These are phyloP conservation scores for Megastigmus dorsalis DNA, from an alignment of 2,888 invertebrate species.

Conservation along the genomic window DNA sequence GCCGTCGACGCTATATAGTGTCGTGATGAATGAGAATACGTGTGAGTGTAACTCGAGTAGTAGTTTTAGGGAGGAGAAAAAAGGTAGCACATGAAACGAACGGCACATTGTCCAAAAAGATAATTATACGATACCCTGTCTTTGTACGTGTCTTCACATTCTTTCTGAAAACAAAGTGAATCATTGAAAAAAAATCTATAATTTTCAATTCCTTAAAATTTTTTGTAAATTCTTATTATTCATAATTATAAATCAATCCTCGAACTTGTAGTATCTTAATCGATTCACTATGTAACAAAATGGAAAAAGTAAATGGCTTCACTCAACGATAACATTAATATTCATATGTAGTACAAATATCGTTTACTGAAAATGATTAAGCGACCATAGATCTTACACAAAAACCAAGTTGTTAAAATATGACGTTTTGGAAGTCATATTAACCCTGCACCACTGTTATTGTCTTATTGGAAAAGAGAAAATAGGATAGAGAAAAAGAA, in stretches of 20 bases:
- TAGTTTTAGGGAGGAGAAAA: conserved; percentile 62
- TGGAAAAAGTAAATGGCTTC: conserved; percentile 45
- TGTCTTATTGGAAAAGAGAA: conserved; percentile 49
- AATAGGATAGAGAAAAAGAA: conserved; percentile 54
- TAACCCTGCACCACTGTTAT: conserved; percentile 55
- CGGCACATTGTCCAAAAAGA: conserved; percentile 74
- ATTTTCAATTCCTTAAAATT: conserved; percentile 32
- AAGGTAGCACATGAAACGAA: conserved; percentile 74
- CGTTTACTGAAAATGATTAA: conserved; percentile 51
- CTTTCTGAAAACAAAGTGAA: conserved; percentile 83
- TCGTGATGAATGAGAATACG: conserved; percentile 67
- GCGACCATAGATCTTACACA: conserved; percentile 55
- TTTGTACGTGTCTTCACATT: conserved; percentile 89
- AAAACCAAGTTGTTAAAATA: conserved; percentile 55
- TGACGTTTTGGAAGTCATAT: conserved; percentile 48
- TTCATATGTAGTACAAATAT: conserved; percentile 47
- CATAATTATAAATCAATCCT: conserved; percentile 24
- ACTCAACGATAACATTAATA: conserved; percentile 45
- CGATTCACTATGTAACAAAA: conserved; percentile 53
- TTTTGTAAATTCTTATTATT: conserved; percentile 15
- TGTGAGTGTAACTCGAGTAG: conserved; percentile 68
- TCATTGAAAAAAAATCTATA: conserved; percentile 65
- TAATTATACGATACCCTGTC: conserved; percentile 83
- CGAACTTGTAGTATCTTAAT: conserved; percentile 30
- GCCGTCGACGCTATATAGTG: conserved; percentile 63